phyloP scores from a whole-genome alignment of 2,888 invertebrate species.

The Melangyna quadrimaculata region DNA sequence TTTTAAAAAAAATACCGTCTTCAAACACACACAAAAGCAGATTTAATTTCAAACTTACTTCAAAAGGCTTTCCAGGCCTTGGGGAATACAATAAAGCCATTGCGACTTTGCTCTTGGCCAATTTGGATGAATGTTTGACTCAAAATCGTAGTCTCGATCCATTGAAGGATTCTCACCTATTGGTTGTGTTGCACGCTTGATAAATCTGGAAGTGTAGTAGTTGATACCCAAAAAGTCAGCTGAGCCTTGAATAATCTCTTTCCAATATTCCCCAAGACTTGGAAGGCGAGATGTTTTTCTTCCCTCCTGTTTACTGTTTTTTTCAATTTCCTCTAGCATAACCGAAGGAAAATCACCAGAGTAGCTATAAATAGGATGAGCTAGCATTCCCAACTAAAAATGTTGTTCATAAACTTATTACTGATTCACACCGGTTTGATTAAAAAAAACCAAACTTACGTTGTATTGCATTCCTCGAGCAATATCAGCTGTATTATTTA shows the following conservation, averaged over 20 bases:
- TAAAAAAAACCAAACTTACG: conserved; percentile 71
- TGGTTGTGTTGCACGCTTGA: conserved; percentile 70
- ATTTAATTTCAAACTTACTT: background rate
- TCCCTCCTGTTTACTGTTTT: conserved; percentile 77
- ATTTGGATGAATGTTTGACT: conserved; percentile 72
- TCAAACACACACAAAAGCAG: background rate
- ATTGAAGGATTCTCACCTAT: conserved; percentile 81
- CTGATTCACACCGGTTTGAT: background rate
- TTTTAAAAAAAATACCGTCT: background rate
- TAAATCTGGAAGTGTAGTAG: conserved; percentile 76
- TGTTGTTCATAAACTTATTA: background rate
- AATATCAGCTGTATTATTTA: conserved; percentile 64
- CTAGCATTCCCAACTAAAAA: conserved; percentile 78
- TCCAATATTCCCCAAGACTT: conserved; percentile 70
- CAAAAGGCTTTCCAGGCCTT: background rate
- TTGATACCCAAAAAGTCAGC: conserved; percentile 77
- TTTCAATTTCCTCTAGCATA: conserved; percentile 76
- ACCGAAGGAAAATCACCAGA: conserved; percentile 77
- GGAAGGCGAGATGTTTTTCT: conserved; percentile 75
- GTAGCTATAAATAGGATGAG: conserved; percentile 76
- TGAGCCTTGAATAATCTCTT: conserved; percentile 73
- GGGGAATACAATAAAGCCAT: conserved; percentile 69
- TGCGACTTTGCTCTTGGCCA: conserved; percentile 76
- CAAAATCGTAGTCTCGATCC: conserved; percentile 81
- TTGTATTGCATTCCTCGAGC: conserved; percentile 75